Percentiles rank a stretch among this genome's conserved stretches.
These are phyloP conservation scores for Drosophila triauraria DNA, from an alignment of 1,140 invertebrate species.

Conservation along the genomic window DNA sequence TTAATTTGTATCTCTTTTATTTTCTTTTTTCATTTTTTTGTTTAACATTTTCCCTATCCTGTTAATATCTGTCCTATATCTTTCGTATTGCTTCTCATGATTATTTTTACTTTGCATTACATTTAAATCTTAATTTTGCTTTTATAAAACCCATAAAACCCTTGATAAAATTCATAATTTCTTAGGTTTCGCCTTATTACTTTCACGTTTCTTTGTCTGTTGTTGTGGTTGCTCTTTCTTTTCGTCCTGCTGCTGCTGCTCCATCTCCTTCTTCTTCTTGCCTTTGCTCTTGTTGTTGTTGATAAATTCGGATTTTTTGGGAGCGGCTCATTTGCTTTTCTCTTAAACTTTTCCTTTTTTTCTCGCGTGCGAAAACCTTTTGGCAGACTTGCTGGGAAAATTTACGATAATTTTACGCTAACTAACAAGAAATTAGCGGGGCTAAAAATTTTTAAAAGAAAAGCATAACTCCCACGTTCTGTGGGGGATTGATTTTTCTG, in stretches of 20 bases:
- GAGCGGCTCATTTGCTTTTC: slow-evolving; percentile 62
- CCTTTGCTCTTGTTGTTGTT: slow-evolving; percentile 48
- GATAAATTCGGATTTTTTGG: slow-evolving; percentile 65
- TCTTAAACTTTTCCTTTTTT: slow-evolving; percentile 48
- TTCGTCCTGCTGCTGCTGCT: slow-evolving; percentile 16
- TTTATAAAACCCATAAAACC: background rate
- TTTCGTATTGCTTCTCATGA: background rate
- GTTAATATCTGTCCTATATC: background rate
- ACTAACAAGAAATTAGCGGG: slow-evolving; percentile 35
- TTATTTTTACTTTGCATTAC: background rate
- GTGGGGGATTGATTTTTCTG: slow-evolving; percentile 69
- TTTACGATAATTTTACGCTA: slow-evolving; percentile 34
- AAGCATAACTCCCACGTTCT: slow-evolving; percentile 43
- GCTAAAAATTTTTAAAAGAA: background rate
- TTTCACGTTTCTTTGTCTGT: slow-evolving; percentile 54
- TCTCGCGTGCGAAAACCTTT: slow-evolving; percentile 36
- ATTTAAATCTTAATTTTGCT: background rate
- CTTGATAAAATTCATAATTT: background rate
- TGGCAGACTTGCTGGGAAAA: slow-evolving; percentile 33
- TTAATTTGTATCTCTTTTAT: background rate
- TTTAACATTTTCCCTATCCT: background rate
- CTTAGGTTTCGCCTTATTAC: slow-evolving; percentile 12
- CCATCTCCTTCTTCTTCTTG: slow-evolving; percentile 14
- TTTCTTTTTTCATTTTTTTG: too few species aligned
- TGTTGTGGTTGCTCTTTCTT: slow-evolving; percentile 59